Conservation (phyloP, 2,797 vertebrate species). For the Ptychobarbus kaznakovi region DNA sequence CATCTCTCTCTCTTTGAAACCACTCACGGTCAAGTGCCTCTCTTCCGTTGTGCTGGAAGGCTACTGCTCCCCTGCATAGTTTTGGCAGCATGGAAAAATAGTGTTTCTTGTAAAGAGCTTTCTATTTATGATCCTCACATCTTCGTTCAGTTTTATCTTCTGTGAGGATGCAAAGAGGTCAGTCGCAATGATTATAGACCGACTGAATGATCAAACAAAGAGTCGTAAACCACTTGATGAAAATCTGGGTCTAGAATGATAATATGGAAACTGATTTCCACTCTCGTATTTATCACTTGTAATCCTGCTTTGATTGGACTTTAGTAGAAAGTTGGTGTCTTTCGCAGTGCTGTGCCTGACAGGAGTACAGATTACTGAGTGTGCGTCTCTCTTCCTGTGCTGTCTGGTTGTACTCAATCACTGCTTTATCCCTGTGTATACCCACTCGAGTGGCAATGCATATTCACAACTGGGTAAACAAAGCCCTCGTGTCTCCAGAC, state of each 20-base stretch:
- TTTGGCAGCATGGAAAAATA: background rate
- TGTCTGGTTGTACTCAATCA: slow-evolving; percentile 56
- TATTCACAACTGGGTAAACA: slow-evolving; percentile 60
- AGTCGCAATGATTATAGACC: background rate
- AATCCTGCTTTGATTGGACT: slow-evolving; percentile 47
- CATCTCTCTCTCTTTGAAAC: slow-evolving; percentile 24
- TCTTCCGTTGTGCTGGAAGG: slow-evolving; percentile 16
- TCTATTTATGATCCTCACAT: slow-evolving; percentile 26
- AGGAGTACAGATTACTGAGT: slow-evolving; percentile 52
- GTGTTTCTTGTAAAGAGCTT: slow-evolving; percentile 24
- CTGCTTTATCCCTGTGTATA: slow-evolving; percentile 58
- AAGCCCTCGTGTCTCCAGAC: slow-evolving; percentile 53
- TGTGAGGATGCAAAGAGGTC: background rate
- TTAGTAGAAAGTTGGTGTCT: slow-evolving; percentile 40
- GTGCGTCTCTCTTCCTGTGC: slow-evolving; percentile 43
- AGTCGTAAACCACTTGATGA: background rate
- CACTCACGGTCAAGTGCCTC: slow-evolving; percentile 11
- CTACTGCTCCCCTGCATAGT: slow-evolving; percentile 12
- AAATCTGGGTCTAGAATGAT: background rate
- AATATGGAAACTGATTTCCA: background rate
- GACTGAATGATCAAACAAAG: background rate
- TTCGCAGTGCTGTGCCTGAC: slow-evolving; percentile 9
- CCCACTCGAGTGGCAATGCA: slow-evolving; percentile 56
- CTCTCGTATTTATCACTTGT: slow-evolving; percentile 11
- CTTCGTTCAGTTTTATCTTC: background rate